Evolutionary conservation across 2,888 invertebrate genomes (phyloP).

Genomic region (Agrypnus murinus): DNA sequence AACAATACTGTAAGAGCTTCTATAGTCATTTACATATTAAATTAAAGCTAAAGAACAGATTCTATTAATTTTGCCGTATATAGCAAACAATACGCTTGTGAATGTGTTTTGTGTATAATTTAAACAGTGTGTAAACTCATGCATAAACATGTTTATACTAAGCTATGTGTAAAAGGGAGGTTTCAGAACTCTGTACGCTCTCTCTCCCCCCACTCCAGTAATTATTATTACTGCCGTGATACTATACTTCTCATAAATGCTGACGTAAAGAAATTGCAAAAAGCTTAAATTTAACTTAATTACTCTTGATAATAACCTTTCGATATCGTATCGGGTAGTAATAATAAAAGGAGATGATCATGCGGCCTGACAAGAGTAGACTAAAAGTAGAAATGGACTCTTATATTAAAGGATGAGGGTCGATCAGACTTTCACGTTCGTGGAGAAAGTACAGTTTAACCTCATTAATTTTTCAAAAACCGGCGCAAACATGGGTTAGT

Average conservation of each 20-base stretch:
- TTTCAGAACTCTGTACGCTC: slow-evolving; percentile 6
- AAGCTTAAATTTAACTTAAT: slow-evolving; percentile 26
- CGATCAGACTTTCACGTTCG: slow-evolving; percentile 55
- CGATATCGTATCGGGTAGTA: slow-evolving; percentile 7
- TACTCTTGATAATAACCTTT: slow-evolving; percentile 27
- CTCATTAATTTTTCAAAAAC: slow-evolving; percentile 54
- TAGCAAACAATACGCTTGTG: slow-evolving; percentile 33
- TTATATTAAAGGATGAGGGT: slow-evolving; percentile 54
- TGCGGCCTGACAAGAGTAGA: not conserved
- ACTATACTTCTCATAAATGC: not conserved
- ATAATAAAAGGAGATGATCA: slow-evolving; percentile 33
- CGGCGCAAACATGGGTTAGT: slow-evolving; percentile 8
- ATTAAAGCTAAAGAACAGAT: slow-evolving; percentile 43
- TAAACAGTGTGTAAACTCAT: slow-evolving; percentile 41
- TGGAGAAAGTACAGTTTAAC: slow-evolving; percentile 56
- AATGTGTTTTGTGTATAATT: slow-evolving; percentile 34
- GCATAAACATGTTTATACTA: slow-evolving; percentile 36
- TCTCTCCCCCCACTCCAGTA: no score
- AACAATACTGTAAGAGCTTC: slow-evolving; percentile 31
- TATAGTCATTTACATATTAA: slow-evolving; percentile 44
- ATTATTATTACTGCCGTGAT: slow-evolving; percentile 17
- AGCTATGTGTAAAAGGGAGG: slow-evolving; percentile 1
- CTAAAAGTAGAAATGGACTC: slow-evolving; percentile 43
- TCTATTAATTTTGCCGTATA: slow-evolving; percentile 42
- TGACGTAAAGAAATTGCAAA: not conserved